Percentiles rank a stretch among this genome's conserved stretches.
These are phyloP conservation scores for Tineola bisselliella DNA, from an alignment of 2,888 invertebrate genomes.

Conservation along the genomic window DNA sequence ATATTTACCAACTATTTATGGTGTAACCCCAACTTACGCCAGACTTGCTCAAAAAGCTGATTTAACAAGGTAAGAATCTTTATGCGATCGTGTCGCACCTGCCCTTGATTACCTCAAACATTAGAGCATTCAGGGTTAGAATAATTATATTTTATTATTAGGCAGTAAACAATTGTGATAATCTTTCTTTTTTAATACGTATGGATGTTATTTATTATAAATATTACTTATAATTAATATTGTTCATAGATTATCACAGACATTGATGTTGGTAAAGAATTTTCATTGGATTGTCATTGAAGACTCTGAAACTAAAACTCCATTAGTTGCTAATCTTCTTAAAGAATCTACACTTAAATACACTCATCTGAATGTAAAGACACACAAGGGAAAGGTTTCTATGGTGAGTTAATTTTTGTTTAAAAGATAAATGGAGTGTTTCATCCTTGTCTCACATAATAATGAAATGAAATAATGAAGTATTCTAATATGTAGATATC, in stretches of 20 bases:
- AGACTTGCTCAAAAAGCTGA: constrained; percentile 94
- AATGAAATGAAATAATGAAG: no score
- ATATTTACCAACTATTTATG: constrained; percentile 80
- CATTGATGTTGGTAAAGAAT: constrained; percentile 85
- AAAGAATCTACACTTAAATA: constrained; percentile 72
- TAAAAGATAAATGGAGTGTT: no score
- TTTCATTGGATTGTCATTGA: constrained; percentile 95
- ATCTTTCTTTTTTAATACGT: no score
- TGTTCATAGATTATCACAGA: constrained; percentile 79
- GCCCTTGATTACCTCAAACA: constrained; percentile 37
- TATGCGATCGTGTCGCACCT: constrained; percentile 33
- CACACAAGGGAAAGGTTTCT: constrained; percentile 51
- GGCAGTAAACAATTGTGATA: no score
- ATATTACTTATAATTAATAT: no score
- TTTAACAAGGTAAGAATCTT: constrained; percentile 74
- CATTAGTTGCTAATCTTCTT: constrained; percentile 78
- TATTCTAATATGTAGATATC: no score
- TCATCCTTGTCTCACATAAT: no score
- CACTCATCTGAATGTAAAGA: constrained; percentile 70
- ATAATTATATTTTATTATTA: background rate
- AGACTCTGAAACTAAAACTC: constrained; percentile 77
- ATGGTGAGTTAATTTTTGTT: constrained; percentile 47
- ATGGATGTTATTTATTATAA: no score
- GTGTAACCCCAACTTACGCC: constrained; percentile 91
- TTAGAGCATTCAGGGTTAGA: background rate